These are phyloP conservation scores for Dicycla oo DNA, from an alignment of 2,888 invertebrate genomes.

Conservation along the genomic window DNA sequence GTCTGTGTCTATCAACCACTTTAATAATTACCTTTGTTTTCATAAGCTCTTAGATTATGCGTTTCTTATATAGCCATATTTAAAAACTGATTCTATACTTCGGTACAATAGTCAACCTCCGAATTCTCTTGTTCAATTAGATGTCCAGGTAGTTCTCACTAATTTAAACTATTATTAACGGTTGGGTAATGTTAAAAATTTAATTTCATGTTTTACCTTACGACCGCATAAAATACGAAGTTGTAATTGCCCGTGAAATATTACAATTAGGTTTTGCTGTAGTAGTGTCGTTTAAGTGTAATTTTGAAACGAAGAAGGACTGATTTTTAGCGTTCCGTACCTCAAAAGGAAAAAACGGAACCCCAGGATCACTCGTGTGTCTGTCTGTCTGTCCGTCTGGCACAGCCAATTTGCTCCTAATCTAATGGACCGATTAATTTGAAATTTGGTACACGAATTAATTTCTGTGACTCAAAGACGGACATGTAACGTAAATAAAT, in stretches of 20 bases:
- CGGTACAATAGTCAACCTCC: neutral
- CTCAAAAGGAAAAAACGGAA: too few species aligned
- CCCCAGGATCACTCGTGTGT: too few species aligned
- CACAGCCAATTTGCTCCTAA: too few species aligned
- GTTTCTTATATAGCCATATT: neutral
- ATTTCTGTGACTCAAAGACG: too few species aligned
- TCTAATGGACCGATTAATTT: too few species aligned
- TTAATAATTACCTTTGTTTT: neutral
- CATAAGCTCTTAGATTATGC: neutral
- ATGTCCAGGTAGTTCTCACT: conserved; percentile 13
- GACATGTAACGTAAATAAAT: too few species aligned
- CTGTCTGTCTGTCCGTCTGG: too few species aligned
- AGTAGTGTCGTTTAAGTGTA: neutral
- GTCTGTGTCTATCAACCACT: neutral
- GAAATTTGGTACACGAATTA: too few species aligned
- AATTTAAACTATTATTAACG: conserved; percentile 13
- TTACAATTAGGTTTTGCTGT: conserved; percentile 22
- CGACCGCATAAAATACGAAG: conserved; percentile 2
- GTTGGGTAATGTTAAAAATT: conserved; percentile 12
- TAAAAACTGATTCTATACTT: neutral
- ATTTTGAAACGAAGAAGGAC: conserved; percentile 5
- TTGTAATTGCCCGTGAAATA: conserved; percentile 34
- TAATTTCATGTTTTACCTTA: conserved; percentile 21
- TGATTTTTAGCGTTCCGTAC: too few species aligned
- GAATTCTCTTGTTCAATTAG: conserved; percentile 19